A percentile compares a stretch with the other conserved stretches of the same genome.
phyloP scores from a whole-genome alignment of 92 coral and sea anemone species.

The Desmophyllum pertusum region DNA sequence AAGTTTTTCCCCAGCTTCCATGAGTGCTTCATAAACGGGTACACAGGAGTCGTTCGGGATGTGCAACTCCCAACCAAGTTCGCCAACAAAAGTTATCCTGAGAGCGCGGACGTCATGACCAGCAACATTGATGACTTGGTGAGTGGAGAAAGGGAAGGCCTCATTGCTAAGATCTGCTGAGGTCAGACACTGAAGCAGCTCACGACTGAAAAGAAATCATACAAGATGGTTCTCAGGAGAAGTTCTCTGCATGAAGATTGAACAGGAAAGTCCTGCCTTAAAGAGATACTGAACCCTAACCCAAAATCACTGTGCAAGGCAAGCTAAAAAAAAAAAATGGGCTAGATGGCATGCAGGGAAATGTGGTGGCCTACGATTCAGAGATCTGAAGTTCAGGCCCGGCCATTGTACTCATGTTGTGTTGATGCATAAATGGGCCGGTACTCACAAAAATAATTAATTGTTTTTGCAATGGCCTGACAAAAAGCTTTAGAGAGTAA shows the following conservation, averaged over 20 bases:
- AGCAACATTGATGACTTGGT: conserved; percentile 81
- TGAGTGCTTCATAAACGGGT: conserved; percentile 91
- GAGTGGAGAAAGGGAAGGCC: conserved; percentile 94
- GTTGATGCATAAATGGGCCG: too few relatives aligned
- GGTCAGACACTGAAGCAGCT: conserved; percentile 73
- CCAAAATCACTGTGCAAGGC: too few relatives aligned
- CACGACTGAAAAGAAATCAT: conserved; percentile 65
- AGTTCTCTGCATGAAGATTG: too few relatives aligned
- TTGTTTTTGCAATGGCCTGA: neutral
- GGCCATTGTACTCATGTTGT: too few relatives aligned
- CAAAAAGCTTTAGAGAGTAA: too few relatives aligned
- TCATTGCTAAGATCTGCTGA: conserved; percentile 83
- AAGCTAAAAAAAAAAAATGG: too few relatives aligned
- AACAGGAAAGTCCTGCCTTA: too few relatives aligned
- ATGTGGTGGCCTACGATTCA: too few relatives aligned
- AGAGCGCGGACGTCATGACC: conserved; percentile 87
- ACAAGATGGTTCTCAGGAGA: neutral
- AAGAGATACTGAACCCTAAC: too few relatives aligned
- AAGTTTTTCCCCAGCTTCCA: conserved; percentile 81
- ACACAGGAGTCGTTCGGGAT: conserved; percentile 96
- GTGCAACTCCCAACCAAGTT: conserved; percentile 96
- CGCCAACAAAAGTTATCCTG: conserved; percentile 94
- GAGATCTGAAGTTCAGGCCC: too few relatives aligned
- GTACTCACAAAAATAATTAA: too few relatives aligned
- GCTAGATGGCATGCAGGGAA: too few relatives aligned